A percentile compares a stretch with the other conserved stretches of the same genome.
phyloP scores from a whole-genome alignment of 1,140 invertebrate genomes.

The Zophobas atratus region DNA sequence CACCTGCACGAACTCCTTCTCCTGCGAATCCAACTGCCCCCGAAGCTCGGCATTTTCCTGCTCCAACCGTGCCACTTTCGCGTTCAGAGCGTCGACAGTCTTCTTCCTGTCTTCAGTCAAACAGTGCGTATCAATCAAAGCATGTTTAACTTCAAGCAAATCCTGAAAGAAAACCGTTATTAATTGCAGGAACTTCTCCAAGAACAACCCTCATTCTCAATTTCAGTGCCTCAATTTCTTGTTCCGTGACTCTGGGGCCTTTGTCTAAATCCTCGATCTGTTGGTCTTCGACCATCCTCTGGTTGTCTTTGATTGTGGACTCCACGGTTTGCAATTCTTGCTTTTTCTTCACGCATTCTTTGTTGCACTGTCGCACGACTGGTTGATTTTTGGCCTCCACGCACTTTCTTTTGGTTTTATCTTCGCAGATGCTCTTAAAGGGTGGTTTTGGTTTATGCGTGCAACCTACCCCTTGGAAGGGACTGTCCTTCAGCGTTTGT shows the following conservation, averaged over 20 bases:
- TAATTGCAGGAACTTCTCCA: not conserved
- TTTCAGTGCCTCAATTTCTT: slow-evolving; percentile 12
- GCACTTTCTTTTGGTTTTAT: too few species aligned
- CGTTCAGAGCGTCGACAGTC: not conserved
- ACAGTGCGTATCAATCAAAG: slow-evolving; percentile 14
- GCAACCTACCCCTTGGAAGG: too few species aligned
- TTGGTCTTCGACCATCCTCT: not conserved
- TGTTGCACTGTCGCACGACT: too few species aligned
- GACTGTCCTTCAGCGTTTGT: too few species aligned
- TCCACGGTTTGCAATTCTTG: too few species aligned
- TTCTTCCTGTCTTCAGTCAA: slow-evolving; percentile 25
- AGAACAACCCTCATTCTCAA: slow-evolving; percentile 22
- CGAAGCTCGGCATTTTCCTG: slow-evolving; percentile 1
- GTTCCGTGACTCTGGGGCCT: not conserved
- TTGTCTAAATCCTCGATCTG: not conserved
- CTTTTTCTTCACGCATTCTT: too few species aligned
- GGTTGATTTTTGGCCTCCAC: too few species aligned
- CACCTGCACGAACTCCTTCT: slow-evolving; percentile 10
- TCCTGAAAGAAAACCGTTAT: not conserved
- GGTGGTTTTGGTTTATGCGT: too few species aligned
- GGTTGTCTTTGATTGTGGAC: not conserved
- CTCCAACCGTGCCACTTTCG: not conserved
- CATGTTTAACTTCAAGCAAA: slow-evolving; percentile 24
- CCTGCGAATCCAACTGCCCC: not conserved
- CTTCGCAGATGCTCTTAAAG: too few species aligned